Evolutionary conservation across 2,113 vertebrate genomes (phyloP).

Genomic region (Antidorcas marsupialis): DNA sequence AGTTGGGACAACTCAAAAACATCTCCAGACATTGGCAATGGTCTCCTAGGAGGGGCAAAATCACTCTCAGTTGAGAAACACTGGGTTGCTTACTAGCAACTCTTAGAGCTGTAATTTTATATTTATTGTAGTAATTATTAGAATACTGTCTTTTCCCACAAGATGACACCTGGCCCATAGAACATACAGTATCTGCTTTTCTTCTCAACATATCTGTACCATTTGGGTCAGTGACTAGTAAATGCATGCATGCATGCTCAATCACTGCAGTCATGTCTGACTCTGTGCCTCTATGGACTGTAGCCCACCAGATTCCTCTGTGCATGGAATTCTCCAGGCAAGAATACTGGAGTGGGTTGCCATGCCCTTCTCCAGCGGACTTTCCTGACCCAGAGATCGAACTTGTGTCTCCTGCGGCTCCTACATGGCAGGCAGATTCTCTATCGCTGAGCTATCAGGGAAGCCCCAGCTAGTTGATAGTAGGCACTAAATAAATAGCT

Average conservation of each 20-base stretch:
- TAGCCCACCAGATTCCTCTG: not conserved
- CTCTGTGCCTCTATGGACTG: not conserved
- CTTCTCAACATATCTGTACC: not conserved
- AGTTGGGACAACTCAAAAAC: not conserved
- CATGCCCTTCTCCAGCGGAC: not conserved
- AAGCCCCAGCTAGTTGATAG: not conserved
- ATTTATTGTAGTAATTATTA: not conserved
- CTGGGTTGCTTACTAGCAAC: not conserved
- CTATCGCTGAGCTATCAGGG: not conserved
- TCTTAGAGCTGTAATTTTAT: not conserved
- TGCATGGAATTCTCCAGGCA: not conserved
- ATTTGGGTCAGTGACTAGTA: not conserved
- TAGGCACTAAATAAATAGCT: not conserved
- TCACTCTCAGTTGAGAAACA: not conserved
- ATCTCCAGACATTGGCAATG: not conserved
- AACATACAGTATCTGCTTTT: not conserved
- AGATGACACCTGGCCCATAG: not conserved
- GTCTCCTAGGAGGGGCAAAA: not conserved
- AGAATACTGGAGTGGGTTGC: not conserved
- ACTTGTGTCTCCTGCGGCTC: rapidly evolving
- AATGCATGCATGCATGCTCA: not conserved
- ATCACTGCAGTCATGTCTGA: not conserved
- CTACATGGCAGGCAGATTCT: not conserved
- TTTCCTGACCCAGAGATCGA: not conserved
- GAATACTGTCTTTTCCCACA: not conserved